phyloP scores from a whole-genome alignment of 2,113 vertebrate species.

The Ciconia boyciana region DNA sequence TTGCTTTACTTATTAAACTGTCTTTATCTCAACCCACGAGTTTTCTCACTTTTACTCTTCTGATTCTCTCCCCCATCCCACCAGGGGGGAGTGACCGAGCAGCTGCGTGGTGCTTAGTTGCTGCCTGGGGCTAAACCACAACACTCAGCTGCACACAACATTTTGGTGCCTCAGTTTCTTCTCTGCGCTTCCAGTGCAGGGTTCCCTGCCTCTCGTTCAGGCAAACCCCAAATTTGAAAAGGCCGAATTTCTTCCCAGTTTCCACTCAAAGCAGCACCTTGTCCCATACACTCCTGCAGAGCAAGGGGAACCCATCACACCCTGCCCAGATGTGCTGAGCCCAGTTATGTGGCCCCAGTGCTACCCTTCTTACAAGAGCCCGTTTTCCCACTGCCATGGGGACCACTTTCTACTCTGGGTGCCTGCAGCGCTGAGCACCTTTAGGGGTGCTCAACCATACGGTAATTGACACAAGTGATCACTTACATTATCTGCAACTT shows the following conservation, averaged over 20 bases:
- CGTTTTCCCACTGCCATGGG: neutral
- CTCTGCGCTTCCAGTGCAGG: neutral
- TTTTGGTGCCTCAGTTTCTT: neutral
- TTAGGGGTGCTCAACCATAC: neutral
- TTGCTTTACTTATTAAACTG: too few species aligned
- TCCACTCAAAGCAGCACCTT: neutral
- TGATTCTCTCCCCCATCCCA: too few species aligned
- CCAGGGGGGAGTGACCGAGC: too few species aligned
- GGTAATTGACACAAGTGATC: neutral
- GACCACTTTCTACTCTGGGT: neutral
- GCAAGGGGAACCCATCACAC: neutral
- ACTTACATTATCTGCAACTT: neutral
- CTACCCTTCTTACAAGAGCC: neutral
- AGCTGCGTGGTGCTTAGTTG: too few species aligned
- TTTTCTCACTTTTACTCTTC: too few species aligned
- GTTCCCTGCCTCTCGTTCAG: neutral
- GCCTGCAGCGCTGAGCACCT: neutral
- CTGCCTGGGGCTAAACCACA: too few species aligned
- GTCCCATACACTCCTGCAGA: neutral
- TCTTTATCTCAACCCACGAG: too few species aligned
- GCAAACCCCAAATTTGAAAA: neutral
- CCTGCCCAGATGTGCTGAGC: neutral
- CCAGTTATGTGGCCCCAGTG: too few species aligned
- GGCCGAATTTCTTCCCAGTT: neutral
- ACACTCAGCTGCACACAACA: neutral